These are phyloP conservation scores for Proteles cristata DNA, from an alignment of 2,113 vertebrate species.

Conservation along the genomic window DNA sequence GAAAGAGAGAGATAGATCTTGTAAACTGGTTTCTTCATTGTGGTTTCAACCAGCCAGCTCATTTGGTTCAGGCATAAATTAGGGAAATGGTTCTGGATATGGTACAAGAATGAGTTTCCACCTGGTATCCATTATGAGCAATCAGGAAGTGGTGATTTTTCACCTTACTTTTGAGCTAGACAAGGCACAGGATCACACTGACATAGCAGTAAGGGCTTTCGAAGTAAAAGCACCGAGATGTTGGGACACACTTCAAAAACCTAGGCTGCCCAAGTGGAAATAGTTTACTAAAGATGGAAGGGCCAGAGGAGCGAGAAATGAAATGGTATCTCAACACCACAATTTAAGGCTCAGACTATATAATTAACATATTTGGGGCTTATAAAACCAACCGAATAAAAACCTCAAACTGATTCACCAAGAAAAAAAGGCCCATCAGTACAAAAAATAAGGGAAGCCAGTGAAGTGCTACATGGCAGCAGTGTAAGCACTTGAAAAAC, in stretches of 20 bases:
- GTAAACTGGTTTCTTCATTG: constrained; percentile 60
- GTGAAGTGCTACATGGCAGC: background rate
- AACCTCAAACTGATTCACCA: constrained; percentile 22
- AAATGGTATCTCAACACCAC: constrained; percentile 40
- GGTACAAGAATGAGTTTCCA: constrained; percentile 67
- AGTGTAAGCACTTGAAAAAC: constrained; percentile 25
- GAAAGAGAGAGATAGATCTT: constrained; percentile 53
- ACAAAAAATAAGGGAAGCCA: constrained; percentile 39
- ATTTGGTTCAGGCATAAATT: constrained; percentile 73
- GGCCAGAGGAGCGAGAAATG: constrained; percentile 5
- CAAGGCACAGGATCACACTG: constrained; percentile 50
- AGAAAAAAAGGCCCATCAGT: constrained; percentile 40
- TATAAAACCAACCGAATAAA: constrained; percentile 39
- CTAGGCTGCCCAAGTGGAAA: constrained; percentile 18
- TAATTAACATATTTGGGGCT: constrained; percentile 25
- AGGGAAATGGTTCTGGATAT: constrained; percentile 60
- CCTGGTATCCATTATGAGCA: constrained; percentile 64
- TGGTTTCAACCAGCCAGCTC: constrained; percentile 64
- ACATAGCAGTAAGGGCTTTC: constrained; percentile 29
- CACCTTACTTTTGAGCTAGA: constrained; percentile 70
- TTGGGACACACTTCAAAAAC: constrained; percentile 15
- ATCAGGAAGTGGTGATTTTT: constrained; percentile 75
- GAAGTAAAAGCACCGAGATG: constrained; percentile 25
- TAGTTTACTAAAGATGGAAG: constrained; percentile 40
- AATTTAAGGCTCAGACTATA: constrained; percentile 23